Evolutionary conservation across 2,113 vertebrate species (phyloP), one percentile per base, ranked within the genome.

Genomic region (Phasianus colchicus): DNA sequence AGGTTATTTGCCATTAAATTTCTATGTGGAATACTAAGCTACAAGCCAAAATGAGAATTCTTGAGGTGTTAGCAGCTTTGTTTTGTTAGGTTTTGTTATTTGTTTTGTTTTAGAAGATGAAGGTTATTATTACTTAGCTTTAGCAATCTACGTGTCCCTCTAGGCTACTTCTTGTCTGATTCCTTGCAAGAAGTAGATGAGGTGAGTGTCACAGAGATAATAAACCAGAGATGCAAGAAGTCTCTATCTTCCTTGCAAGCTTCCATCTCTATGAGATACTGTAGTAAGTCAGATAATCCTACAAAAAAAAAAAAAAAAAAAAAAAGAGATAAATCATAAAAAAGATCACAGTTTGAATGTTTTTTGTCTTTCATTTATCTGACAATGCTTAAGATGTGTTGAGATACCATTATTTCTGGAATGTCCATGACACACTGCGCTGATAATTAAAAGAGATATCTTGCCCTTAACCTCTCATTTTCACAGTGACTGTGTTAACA

Each of bases 371-470:
- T 85, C 45, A 34, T 58, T 90, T 89, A 54, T 60, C 17, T 76
- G 65, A 73, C n/a, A 91, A 7, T 86, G 17, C 47, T 61, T 82
- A 77, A 93, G 73, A 86, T 85, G 30, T 66, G 38, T 88, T 93
- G 69, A 93, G 80, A 79, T 63, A 29, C 19, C 45, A 75, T 71
- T 60, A 66, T 94, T 96, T 83, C 72, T 93, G 74, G n/a, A 95
- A 92, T 52, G 92, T n/a, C 85, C 27, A 63, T 84, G 69, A 91
- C 78, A 92, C 45, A 86, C 2, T 40, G 82, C 60, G 91, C 73
- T 91, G 92, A 83, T 96, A 95, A 98, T 97, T 95, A 94, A 88
- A 96, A 96, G 86, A 95, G 84, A 95, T 95, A 86, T 93, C 88
- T 83, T 94, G 67, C 63, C 67, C 78, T 94, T 91, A 89, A 88